Evolutionary conservation across 2,888 invertebrate species (phyloP).

Genomic region (Palloptera scutellata): DNA sequence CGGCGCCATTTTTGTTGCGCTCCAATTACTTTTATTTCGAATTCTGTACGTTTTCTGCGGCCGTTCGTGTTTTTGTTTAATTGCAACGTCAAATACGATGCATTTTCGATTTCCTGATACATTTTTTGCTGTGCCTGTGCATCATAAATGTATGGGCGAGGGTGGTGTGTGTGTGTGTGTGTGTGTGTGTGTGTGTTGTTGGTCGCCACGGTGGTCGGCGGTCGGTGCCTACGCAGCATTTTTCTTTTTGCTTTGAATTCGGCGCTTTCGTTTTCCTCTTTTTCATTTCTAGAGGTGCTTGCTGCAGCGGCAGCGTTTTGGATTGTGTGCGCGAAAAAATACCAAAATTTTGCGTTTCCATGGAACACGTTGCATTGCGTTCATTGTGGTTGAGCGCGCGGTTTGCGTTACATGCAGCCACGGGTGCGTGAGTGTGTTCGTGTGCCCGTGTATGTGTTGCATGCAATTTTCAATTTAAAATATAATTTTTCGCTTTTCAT

Average conservation of each 20-base stretch:
- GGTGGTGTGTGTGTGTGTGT: background rate
- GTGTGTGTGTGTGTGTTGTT: background rate
- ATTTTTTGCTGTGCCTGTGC: conserved; percentile 2
- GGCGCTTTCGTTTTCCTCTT: background rate
- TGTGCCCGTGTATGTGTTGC: background rate
- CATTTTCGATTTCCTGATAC: background rate
- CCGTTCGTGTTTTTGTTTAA: conserved; percentile 34
- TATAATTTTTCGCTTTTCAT: conserved; percentile 9
- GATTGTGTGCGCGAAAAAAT: conserved; percentile 14
- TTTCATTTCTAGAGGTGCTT: too few relatives aligned
- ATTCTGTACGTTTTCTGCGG: conserved; percentile 39
- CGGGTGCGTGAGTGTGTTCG: background rate
- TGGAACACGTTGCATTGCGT: conserved; percentile 41
- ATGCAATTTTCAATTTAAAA: conserved; percentile 16
- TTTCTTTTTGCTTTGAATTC: conserved; percentile 7
- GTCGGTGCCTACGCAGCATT: background rate
- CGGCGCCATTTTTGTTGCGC: conserved; percentile 33
- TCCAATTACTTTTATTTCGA: conserved; percentile 45
- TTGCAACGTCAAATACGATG: conserved; percentile 22
- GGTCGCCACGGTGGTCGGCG: background rate
- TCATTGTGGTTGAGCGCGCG: conserved; percentile 39
- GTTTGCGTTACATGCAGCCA: conserved; percentile 30
- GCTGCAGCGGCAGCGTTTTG: conserved; percentile 4
- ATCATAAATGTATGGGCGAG: too few relatives aligned
- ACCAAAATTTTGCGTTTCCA: conserved; percentile 38